Evolutionary conservation across 2,888 invertebrate genomes (phyloP).

Genomic region (Dioctria linearis): DNA sequence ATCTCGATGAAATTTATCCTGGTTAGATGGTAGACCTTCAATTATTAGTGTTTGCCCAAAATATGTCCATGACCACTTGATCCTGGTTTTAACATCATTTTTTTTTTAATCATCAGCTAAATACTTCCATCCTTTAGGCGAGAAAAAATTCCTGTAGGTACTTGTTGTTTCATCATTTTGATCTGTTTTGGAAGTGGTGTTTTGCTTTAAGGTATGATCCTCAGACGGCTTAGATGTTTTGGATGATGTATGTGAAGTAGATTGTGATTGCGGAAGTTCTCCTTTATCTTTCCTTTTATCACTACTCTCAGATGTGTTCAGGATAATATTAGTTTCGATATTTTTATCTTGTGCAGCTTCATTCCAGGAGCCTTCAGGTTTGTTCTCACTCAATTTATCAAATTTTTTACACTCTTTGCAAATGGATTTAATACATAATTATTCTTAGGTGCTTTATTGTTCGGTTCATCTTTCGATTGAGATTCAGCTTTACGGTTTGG

Average conservation of each 20-base stretch:
- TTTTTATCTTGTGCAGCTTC: neutral
- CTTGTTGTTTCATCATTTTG: no score
- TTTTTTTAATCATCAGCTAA: constrained; percentile 68
- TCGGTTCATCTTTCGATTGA: neutral
- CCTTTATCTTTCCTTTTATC: no score
- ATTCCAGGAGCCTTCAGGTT: neutral
- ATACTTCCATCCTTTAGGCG: constrained; percentile 72
- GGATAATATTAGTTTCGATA: neutral
- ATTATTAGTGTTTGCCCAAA: constrained; percentile 72
- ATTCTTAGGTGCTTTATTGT: constrained; percentile 35
- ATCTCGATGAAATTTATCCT: constrained; percentile 73
- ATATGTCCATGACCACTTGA: constrained; percentile 66
- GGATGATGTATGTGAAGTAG: no score
- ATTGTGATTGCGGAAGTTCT: no score
- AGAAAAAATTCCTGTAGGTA: constrained; percentile 60
- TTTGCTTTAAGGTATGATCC: no score
- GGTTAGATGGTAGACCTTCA: constrained; percentile 72
- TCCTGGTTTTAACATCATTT: constrained; percentile 66
- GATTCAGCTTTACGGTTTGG: neutral
- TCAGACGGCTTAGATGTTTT: no score
- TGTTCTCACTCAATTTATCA: no score
- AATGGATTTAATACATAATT: no score
- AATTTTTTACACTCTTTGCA: no score
- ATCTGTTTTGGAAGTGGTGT: no score
- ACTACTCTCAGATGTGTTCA: neutral